Conservation (phyloP, 2,888 invertebrate genomes). For the Pandemis cinnamomeana region DNA sequence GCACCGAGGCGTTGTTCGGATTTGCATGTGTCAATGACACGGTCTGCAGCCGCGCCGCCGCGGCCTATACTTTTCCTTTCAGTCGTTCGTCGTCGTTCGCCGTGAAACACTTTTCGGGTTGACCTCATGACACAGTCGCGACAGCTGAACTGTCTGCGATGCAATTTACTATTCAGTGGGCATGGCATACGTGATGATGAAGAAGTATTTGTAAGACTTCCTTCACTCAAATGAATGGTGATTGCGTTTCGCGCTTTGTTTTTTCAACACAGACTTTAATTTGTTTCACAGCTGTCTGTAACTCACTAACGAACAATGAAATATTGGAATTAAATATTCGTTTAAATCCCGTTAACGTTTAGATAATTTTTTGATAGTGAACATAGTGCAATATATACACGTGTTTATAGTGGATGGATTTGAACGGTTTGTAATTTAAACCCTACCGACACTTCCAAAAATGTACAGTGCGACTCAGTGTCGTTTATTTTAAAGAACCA, state of each 20-base stretch:
- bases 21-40: slow-evolving; percentile 84
- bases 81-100: slow-evolving; percentile 60
- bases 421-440: neutral
- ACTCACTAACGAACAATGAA: slow-evolving; percentile 5
- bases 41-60: slow-evolving; percentile 65
- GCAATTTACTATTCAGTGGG: slow-evolving; percentile 23
- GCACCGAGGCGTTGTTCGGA: slow-evolving; percentile 73
- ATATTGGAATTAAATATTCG: neutral
- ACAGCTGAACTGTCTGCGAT: slow-evolving; percentile 37
- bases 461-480: no score
- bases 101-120: slow-evolving; percentile 73
- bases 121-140: slow-evolving; percentile 75
- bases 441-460: no score
- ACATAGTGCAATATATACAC: neutral
- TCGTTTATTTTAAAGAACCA: neutral
- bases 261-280: neutral
- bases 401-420: neutral
- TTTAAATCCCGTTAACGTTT: slow-evolving; percentile 1
- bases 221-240: neutral
- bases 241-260: neutral
- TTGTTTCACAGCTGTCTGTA: slow-evolving; percentile 1
- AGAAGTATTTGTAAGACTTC: neutral
- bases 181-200: neutral
- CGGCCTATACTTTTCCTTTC: slow-evolving; percentile 82
- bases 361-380: neutral